These are phyloP conservation scores for Trematocara variabile DNA, from an alignment of 2,113 vertebrate species.

Conservation along the genomic window DNA sequence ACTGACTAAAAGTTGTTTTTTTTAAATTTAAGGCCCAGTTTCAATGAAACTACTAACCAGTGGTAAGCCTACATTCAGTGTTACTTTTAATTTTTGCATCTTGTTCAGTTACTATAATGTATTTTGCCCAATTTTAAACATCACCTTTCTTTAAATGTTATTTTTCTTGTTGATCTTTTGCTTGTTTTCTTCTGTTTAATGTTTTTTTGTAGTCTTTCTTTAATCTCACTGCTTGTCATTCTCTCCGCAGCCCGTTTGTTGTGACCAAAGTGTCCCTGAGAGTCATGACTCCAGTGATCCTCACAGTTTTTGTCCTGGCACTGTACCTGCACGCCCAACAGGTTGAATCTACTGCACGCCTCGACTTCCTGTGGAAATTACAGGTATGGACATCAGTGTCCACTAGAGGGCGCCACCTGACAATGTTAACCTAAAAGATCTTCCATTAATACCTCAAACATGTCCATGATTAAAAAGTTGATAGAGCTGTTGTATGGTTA, in stretches of 20 bases:
- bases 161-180: not conserved
- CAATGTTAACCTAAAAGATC: not conserved
- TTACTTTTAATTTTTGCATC: not conserved
- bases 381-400: conserved; percentile 76
- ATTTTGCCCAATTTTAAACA: not conserved
- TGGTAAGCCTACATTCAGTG: conserved; percentile 76
- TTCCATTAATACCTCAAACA: not conserved
- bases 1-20: not conserved
- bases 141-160: not conserved
- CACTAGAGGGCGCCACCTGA: conserved; percentile 22
- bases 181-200: not conserved
- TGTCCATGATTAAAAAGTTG: not conserved
- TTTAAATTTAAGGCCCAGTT: conserved; percentile 59
- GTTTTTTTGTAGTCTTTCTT: not conserved
- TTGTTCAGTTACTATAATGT: not conserved
- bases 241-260: conserved; percentile 54
- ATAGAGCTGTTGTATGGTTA: not conserved
- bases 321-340: conserved; percentile 96
- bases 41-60: conserved; percentile 79
- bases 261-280: conserved; percentile 88
- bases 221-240: not conserved
- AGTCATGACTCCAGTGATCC: conserved; percentile 89
- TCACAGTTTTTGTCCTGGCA: conserved; percentile 91
- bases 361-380: conserved; percentile 98
- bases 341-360: conserved; percentile 93